A percentile compares a stretch with the other conserved stretches of the same genome.
Evolutionary conservation across 2,113 vertebrate species (phyloP).

Genomic region (Apeltes quadracus): DNA sequence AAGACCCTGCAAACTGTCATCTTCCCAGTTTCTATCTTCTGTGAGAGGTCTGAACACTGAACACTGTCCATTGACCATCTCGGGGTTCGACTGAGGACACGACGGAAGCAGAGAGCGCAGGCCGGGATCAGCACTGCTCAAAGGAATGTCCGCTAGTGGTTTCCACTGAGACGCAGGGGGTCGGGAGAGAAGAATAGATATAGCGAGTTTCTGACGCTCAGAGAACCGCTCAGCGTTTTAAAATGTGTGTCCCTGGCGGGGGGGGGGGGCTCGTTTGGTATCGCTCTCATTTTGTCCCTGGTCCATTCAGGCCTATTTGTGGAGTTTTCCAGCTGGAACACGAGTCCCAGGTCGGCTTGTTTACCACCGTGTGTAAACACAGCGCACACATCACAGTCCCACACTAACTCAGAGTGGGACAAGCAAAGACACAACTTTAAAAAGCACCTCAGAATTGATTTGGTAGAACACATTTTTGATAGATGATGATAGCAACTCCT

Average conservation of each 20-base stretch:
- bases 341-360: constrained; percentile 44
- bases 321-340: constrained; percentile 58
- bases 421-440: neutral
- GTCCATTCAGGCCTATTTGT: constrained; percentile 59
- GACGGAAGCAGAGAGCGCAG: constrained; percentile 20
- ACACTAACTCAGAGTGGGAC: constrained; percentile 1
- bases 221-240: constrained; percentile 38
- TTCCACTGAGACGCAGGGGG: constrained; percentile 33
- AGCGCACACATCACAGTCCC: constrained; percentile 10
- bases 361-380: constrained; percentile 47
- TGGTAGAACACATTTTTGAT: neutral
- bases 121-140: constrained; percentile 23
- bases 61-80: constrained; percentile 26
- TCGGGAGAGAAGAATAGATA: constrained; percentile 47
- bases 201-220: constrained; percentile 18
- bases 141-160: constrained; percentile 45
- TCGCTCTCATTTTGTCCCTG: constrained; percentile 58
- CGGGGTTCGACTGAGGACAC: constrained; percentile 58
- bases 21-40: constrained; percentile 41
- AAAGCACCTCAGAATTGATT: neutral
- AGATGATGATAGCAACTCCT: neutral
- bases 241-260: constrained; percentile 39
- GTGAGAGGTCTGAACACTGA: constrained; percentile 17
- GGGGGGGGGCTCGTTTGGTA: constrained; percentile 52
- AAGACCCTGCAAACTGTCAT: constrained; percentile 46